A percentile compares a stretch with the other conserved stretches of the same genome.
These are phyloP conservation scores for Cryptophagus acutangulus DNA, from an alignment of 2,888 invertebrate genomes.

Conservation along the genomic window DNA sequence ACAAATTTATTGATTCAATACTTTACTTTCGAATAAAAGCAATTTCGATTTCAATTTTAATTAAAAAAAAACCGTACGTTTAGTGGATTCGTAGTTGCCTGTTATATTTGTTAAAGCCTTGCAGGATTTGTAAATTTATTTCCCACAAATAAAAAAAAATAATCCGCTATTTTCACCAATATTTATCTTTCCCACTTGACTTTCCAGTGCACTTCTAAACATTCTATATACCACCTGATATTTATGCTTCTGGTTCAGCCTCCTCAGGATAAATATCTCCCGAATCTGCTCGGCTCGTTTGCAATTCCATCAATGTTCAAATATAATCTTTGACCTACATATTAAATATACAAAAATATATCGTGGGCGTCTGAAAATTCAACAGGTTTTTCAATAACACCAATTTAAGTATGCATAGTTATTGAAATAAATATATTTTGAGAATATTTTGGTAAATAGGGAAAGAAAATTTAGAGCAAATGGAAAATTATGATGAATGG, in stretches of 20 bases:
- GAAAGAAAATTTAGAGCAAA: too few species aligned
- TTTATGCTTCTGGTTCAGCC: slow-evolving; percentile 17
- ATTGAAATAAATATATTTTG: too few species aligned
- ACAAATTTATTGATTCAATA: too few species aligned
- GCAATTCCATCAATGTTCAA: slow-evolving; percentile 19
- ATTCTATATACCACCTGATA: slow-evolving; percentile 18
- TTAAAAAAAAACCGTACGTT: too few species aligned
- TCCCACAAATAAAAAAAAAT: too few species aligned
- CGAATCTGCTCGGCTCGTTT: slow-evolving; percentile 18
- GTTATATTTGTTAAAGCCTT: too few species aligned
- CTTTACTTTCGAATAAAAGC: too few species aligned
- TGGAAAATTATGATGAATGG: too few species aligned
- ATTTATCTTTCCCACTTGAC: slow-evolving; percentile 23
- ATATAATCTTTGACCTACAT: slow-evolving; percentile 19
- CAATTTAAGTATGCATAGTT: not conserved
- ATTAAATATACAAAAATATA: slow-evolving; percentile 12
- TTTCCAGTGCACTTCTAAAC: slow-evolving; percentile 23
- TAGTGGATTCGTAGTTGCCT: too few species aligned
- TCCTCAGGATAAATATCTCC: slow-evolving; percentile 21
- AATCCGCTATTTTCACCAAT: slow-evolving; percentile 27
- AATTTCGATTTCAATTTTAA: too few species aligned
- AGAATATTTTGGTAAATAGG: too few species aligned
- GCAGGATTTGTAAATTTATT: too few species aligned
- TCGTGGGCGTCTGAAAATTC: slow-evolving; percentile 4
- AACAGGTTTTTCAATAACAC: slow-evolving; percentile 7